Conservation (phyloP, 2,888 invertebrate genomes). For the Megalurothrips usitatus region DNA sequence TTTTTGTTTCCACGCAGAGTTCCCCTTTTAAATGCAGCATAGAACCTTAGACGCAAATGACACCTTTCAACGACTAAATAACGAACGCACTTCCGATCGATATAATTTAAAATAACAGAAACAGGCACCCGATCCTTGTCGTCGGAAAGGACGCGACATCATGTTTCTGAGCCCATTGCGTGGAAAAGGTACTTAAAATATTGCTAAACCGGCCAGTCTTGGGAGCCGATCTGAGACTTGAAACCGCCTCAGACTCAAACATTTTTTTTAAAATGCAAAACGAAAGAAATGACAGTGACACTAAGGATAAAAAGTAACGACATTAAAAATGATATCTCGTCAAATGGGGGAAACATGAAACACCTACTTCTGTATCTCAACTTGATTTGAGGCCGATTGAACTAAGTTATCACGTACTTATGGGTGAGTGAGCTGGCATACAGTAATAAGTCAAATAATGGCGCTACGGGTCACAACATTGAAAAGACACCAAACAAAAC, state of each 20-base stretch:
- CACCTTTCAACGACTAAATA: neutral
- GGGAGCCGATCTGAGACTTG: neutral
- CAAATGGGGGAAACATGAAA: neutral
- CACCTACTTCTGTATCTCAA: neutral
- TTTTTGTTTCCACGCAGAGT: too few relatives aligned
- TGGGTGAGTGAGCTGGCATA: neutral
- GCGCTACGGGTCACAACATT: conserved; percentile 22
- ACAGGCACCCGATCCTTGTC: too few relatives aligned
- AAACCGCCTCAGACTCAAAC: neutral
- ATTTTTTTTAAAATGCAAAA: neutral
- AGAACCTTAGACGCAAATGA: neutral
- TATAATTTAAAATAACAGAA: neutral
- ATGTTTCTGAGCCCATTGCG: neutral
- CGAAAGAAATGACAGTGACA: neutral
- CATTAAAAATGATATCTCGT: neutral
- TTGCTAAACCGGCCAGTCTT: conserved; percentile 6
- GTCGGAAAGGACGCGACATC: neutral
- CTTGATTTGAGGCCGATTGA: neutral
- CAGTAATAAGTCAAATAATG: neutral
- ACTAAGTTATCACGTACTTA: conserved; percentile 2
- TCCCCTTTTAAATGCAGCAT: too few relatives aligned
- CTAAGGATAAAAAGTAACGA: neutral
- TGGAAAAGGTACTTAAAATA: neutral
- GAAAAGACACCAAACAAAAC: neutral
- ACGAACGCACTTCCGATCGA: neutral